A percentile compares a stretch with the other conserved stretches of the same genome.
These are phyloP conservation scores for Caenorhabditis elegans DNA, from an alignment of 1,140 invertebrate species.

Conservation along the genomic window DNA sequence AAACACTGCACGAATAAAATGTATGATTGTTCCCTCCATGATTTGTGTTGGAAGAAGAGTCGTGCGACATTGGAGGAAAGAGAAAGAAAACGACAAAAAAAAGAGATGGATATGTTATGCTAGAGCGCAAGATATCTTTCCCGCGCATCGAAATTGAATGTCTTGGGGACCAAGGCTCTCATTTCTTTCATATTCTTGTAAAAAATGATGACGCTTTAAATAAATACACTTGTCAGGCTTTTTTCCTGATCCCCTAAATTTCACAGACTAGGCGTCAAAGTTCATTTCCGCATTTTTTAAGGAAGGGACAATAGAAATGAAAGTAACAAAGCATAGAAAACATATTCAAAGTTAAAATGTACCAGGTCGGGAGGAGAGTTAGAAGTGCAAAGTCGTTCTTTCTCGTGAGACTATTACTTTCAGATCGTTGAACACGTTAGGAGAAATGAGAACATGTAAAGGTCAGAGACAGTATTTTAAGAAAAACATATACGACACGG, in stretches of 20 bases:
- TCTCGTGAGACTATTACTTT: conserved; percentile 6
- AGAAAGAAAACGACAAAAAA: background rate
- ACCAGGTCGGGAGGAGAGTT: background rate
- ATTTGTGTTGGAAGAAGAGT: background rate
- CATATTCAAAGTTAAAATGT: too few relatives aligned
- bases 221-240: too few relatives aligned
- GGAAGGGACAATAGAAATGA: too few relatives aligned
- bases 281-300: too few relatives aligned
- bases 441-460: background rate
- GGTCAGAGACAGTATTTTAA: too few relatives aligned
- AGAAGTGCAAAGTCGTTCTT: background rate
- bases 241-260: too few relatives aligned
- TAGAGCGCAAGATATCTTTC: conserved; percentile 26
- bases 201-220: background rate
- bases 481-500: too few relatives aligned
- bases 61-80: background rate
- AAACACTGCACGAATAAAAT: too few relatives aligned
- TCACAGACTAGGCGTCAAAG: too few relatives aligned
- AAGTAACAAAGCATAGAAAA: background rate
- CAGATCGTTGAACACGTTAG: background rate
- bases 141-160: conserved; percentile 30
- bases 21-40: too few relatives aligned
- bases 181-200: background rate
- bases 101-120: conserved; percentile 26
- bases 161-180: background rate